A percentile compares a stretch with the other conserved stretches of the same genome.
phyloP scores from a whole-genome alignment of 2,888 invertebrate genomes.

The Agapetus fuscipes region DNA sequence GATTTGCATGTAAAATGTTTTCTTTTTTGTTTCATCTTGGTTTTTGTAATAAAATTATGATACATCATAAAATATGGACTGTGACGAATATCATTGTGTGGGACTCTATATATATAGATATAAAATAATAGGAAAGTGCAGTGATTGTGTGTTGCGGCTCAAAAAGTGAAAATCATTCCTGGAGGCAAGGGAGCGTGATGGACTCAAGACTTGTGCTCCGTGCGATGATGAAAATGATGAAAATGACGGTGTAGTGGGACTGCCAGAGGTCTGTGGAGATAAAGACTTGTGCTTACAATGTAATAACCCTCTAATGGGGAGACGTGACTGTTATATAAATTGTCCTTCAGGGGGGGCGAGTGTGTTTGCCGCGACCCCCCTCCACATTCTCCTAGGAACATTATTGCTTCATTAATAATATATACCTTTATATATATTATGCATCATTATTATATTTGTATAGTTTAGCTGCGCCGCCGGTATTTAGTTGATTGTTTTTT shows the following conservation, averaged over 20 bases:
- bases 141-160: too few relatives aligned
- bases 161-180: too few relatives aligned
- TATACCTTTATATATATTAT: conserved; percentile 9
- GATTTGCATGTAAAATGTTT: conserved; percentile 17
- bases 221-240: too few relatives aligned
- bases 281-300: conserved; percentile 12
- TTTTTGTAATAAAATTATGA: too few relatives aligned
- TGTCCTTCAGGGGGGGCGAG: conserved; percentile 8
- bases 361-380: conserved; percentile 3
- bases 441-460: conserved; percentile 17
- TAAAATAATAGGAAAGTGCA: too few relatives aligned
- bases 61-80: too few relatives aligned
- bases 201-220: too few relatives aligned
- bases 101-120: too few relatives aligned
- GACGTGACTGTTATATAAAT: conserved; percentile 6
- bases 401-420: conserved; percentile 12
- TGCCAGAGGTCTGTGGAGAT: conserved; percentile 18
- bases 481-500: conserved; percentile 18
- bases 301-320: conserved; percentile 4
- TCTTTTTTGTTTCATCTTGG: too few relatives aligned
- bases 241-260: too few relatives aligned
- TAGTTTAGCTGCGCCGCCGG: conserved; percentile 20
- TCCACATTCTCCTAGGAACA: conserved; percentile 11
- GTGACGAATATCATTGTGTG: too few relatives aligned
- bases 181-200: too few relatives aligned